Evolutionary conservation across 1,140 invertebrate species (phyloP), one percentile per base, ranked within the genome.

Genomic region (Hyles vespertilio): DNA sequence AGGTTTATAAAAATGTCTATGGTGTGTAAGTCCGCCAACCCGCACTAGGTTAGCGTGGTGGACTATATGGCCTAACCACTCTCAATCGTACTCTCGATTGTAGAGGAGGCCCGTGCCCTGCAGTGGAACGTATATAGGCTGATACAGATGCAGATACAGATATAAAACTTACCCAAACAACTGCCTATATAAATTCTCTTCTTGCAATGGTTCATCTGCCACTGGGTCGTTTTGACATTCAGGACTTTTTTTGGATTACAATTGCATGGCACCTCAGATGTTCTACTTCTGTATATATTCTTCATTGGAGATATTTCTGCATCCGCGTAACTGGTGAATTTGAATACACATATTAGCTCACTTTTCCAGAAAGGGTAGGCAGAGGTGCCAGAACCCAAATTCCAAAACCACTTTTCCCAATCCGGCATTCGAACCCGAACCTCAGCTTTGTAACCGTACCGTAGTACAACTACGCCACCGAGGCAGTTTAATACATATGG

Each of bases 181-280:
- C 89, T 90, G 3, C 92, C 91, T 45, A 91, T 83, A 36, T 84
- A 84, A 49, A 84, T 69, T 63, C 79, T 89, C 61, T 89, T 89
- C 51, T 91, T 90, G 51, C 22, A 22, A 22, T 22, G 22, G 22
- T 22, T 22, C 22, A 22, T 22, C 22, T 90, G 90, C 64, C 87
- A 90, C 64, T 89, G 89, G 7, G 89, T 82, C 52, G 93, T 92
- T 12, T 91, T 77, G 8, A 94, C 61, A 0, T 91, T 65, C 60
- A 90, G 87, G 0, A 90, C 87, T 5, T 89, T 89, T 59, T 86
- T 87, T 58, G 88, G 89, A 8, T 91, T 89, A 64, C 92, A 93
- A 0, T 72, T 84, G 55, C 84, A 87, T 2, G 54, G 81, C n/a
- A 60, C 74, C 74, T 57, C 82, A 67, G 32, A 89, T 81, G 48